phyloP scores from a whole-genome alignment of 2,113 vertebrate species.

The Tylochromis polylepis region DNA sequence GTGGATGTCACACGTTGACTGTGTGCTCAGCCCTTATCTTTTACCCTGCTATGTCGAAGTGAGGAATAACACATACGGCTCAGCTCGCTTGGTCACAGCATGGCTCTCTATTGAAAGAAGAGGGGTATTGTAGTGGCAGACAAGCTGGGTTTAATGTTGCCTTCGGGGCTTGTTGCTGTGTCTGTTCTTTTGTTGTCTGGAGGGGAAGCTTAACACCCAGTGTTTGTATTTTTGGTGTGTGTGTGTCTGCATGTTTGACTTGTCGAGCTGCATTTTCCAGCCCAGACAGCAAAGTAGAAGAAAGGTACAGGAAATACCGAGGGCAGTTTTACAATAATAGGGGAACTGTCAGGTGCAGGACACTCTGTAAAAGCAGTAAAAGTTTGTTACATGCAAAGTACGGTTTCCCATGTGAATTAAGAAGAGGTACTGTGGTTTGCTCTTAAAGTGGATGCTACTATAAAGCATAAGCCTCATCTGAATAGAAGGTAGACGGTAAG shows the following conservation, averaged over 20 bases:
- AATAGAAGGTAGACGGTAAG: not conserved
- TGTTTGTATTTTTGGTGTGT: constrained; percentile 29
- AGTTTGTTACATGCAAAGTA: not conserved
- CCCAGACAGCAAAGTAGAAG: not conserved
- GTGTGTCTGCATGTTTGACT: constrained; percentile 4
- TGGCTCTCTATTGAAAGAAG: constrained; percentile 17
- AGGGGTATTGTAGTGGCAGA: constrained; percentile 27
- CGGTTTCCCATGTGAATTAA: not conserved
- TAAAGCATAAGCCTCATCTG: not conserved
- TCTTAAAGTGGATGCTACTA: not conserved
- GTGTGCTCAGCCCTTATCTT: not conserved
- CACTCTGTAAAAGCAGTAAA: not conserved
- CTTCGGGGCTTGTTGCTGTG: constrained; percentile 57
- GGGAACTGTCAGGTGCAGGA: not conserved
- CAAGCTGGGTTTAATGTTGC: constrained; percentile 49
- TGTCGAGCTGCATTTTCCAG: constrained; percentile 35
- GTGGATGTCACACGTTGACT: not conserved
- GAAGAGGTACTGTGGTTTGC: not conserved
- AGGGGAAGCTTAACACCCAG: constrained; percentile 40
- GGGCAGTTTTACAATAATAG: constrained; percentile 13
- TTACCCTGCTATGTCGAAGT: not conserved
- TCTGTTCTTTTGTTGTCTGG: constrained; percentile 60
- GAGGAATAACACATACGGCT: constrained; percentile 6
- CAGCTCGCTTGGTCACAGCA: not conserved
- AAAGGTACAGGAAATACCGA: constrained; percentile 49